Evolutionary conservation across 2,888 invertebrate species (phyloP), one percentile per base, ranked within the genome.

Genomic region (Baronia brevicornis): DNA sequence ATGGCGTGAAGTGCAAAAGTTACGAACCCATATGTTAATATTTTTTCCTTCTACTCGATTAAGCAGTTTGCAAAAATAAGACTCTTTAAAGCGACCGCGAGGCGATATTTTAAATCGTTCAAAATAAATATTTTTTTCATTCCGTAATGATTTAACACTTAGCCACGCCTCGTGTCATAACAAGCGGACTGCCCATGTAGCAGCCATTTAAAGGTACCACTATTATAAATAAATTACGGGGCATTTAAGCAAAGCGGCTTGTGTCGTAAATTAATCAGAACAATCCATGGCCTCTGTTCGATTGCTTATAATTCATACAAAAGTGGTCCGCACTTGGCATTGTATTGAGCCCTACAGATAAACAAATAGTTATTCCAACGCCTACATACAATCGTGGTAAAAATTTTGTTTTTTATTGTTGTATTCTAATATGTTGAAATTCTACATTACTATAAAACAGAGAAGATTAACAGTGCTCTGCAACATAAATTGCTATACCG

Each of bases 161-260:
- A 36, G 35, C 38, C 41, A 38, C 46, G 44, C 48, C 48, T 28
- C 33, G 34, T 43, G 36, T 45, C 44, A 42, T 45, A 49, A 46
- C 43, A 39, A 34, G 33, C 42, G 41, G 44, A 38, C 40, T 40
- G 43, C 34, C 40, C 43, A 41, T 40, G 38, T 30, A 36, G 46
- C 24, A 34, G 28, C 19, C 32, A 31, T 39, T 36, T 42, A 43
- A 43, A 44, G 50, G 41, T 44, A 42, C 43, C 38, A 39, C 48
- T 46, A 47, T 51, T 47, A 24, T 43, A 24, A 40, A 36, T 38
- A 47, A 48, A 48, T 46, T 42, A 43, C 39, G 36, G 36, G 44
- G 34, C 23, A 14, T 36, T 36, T 36, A 36, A 36, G 23, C 23
- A 36, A 27, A 36, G 31, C 21, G 10, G 9, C 12, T 27, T 28